These are phyloP conservation scores for Drosophila equinoxialis DNA, from an alignment of 1,140 invertebrate genomes.

Conservation along the genomic window DNA sequence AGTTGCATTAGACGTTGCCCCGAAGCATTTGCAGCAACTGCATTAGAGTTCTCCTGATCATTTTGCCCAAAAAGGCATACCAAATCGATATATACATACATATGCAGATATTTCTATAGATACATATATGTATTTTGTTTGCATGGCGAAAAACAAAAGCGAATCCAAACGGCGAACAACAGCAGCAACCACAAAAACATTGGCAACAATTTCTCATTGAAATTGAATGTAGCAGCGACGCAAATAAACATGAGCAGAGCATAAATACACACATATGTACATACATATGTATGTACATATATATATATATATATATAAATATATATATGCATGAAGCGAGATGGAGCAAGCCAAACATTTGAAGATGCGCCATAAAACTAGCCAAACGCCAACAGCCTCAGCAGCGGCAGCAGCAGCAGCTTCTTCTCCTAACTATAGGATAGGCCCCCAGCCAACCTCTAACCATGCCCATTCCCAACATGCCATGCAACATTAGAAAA, in stretches of 20 bases:
- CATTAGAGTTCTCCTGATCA: slow-evolving; percentile 47
- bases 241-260: slow-evolving; percentile 63
- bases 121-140: slow-evolving; percentile 2
- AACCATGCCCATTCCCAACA: slow-evolving; percentile 76
- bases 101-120: background rate
- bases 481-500: slow-evolving; percentile 78
- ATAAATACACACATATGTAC: slow-evolving; percentile 23
- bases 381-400: slow-evolving; percentile 54
- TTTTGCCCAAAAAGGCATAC: background rate
- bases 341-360: slow-evolving; percentile 68
- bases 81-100: background rate
- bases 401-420: slow-evolving; percentile 8
- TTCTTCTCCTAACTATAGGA: slow-evolving; percentile 30
- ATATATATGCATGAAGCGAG: slow-evolving; percentile 19
- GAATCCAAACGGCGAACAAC: slow-evolving; percentile 52
- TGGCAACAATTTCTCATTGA: slow-evolving; percentile 60
- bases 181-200: slow-evolving; percentile 48
- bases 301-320: background rate
- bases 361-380: slow-evolving; percentile 76
- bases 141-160: slow-evolving; percentile 53
- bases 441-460: slow-evolving; percentile 33
- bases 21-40: too few species aligned
- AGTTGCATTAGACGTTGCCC: slow-evolving; percentile 20
- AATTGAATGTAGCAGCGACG: slow-evolving; percentile 69
- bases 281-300: background rate